Percentiles rank a stretch among this genome's conserved stretches.
These are phyloP conservation scores for Hippotragus niger DNA, from an alignment of 2,113 vertebrate species.

Conservation along the genomic window DNA sequence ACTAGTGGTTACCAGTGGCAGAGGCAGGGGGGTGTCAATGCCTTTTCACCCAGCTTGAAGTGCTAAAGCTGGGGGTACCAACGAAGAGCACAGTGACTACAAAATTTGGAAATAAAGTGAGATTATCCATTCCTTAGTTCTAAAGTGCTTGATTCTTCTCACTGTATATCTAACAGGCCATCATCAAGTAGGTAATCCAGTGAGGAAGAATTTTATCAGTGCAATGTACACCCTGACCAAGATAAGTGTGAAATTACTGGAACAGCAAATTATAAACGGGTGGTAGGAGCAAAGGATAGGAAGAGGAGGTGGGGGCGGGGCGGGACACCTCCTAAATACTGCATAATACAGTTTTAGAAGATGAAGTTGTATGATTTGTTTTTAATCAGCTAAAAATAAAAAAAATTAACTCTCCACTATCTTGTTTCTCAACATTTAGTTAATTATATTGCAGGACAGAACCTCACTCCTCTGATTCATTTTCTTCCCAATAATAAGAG, in stretches of 20 bases:
- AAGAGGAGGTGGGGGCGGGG: not conserved
- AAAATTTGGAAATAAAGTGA: not conserved
- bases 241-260: not conserved
- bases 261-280: slow-evolving; percentile 30
- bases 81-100: not conserved
- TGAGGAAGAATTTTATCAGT: not conserved
- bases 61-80: not conserved
- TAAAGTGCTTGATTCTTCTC: not conserved
- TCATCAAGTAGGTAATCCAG: not conserved
- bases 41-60: not conserved
- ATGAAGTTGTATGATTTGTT: not conserved
- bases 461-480: not conserved
- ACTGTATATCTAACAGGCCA: not conserved
- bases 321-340: not conserved
- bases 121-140: not conserved
- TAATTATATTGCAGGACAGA: not conserved
- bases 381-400: not conserved
- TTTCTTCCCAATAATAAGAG: not conserved
- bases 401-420: not conserved
- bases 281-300: slow-evolving; percentile 5
- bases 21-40: not conserved
- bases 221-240: not conserved
- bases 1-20: not conserved
- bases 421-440: not conserved
- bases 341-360: not conserved